Evolutionary conservation across 2,113 vertebrate species (phyloP).

Genomic region (Entelurus aequoreus): DNA sequence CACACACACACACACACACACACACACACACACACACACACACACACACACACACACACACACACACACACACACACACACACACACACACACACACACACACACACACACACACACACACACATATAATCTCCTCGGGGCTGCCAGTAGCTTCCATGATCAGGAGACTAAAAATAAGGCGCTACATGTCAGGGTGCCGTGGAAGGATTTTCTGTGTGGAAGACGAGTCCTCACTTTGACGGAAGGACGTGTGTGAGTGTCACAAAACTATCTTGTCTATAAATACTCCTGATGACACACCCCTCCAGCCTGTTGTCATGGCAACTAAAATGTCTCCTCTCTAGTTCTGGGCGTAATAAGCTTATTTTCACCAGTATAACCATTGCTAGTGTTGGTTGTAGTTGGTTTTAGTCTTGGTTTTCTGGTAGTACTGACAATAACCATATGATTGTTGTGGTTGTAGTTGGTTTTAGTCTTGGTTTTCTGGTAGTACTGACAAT

Average conservation of each 20-base stretch:
- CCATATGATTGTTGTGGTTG: too few species aligned
- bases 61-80: slow-evolving; percentile 1
- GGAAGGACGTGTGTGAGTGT: not conserved
- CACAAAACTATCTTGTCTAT: slow-evolving; percentile 5
- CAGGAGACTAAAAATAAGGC: slow-evolving; percentile 72
- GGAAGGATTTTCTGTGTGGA: slow-evolving; percentile 38
- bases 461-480: too few species aligned
- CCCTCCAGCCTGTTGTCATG: slow-evolving; percentile 19
- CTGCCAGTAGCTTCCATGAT: slow-evolving; percentile 73
- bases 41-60: not conserved
- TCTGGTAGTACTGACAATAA: too few species aligned
- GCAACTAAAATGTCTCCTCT: not conserved
- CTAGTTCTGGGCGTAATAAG: too few species aligned
- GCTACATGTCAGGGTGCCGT: slow-evolving; percentile 55
- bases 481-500: too few species aligned
- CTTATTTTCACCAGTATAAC: too few species aligned
- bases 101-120: too few species aligned
- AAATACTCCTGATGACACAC: not conserved
- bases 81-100: slow-evolving; percentile 26
- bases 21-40: slow-evolving; percentile 12
- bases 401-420: too few species aligned
- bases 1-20: too few species aligned
- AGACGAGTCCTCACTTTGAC: slow-evolving; percentile 24
- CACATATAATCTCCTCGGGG: slow-evolving; percentile 54
- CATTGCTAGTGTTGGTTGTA: too few species aligned